Evolutionary conservation across 2,113 vertebrate species (phyloP), one percentile per base, ranked within the genome.

Genomic region (Setophaga kirtlandii): DNA sequence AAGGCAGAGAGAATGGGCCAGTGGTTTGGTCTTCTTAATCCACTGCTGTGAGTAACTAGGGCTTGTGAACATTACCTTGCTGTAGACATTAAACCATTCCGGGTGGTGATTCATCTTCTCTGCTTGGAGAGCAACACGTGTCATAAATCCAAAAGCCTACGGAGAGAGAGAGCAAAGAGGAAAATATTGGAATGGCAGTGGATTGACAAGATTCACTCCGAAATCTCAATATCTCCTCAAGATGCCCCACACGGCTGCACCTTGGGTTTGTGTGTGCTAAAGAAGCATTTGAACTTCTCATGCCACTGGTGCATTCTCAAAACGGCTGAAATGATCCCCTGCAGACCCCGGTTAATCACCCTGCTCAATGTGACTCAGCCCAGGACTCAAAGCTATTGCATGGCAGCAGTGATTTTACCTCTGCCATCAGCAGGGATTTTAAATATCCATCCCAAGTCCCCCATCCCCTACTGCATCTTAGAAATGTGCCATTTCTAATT

Each of bases 31-130:
- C 33, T 69, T 55, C 33, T 33, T 87, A 87, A 50, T 25, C 27
- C 53, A 52, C 31, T 58, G 70, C 82, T 21, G 18, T 23, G 56
- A 74, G 64, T 42, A 82, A 73, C 20, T 11, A 74, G 90, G 56
- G 83, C 47, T 81, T 86, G 69, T 42, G 75, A 64, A n/a, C 53
- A 0, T 98, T 98, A 99, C 99, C 99, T 99, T 99, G 97, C 98
- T 99, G 98, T 99, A 99, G 83, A 99, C 98, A 70, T 99, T 99
- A 96, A 99, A 99, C 99, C 99, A 99, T 87, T 99, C 99, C 0
- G 99, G 99, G 96, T 99, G 99, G 96, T 99, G 99, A 98, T 99
- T 99, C 99, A 99, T 99, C 98, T 99, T 99, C 98, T 99, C 99
- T 50, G 99, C 99, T 96, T 99, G 99, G 23, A 99, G 97, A 94